A percentile compares a stretch with the other conserved stretches of the same genome.
phyloP scores from a whole-genome alignment of 2,113 vertebrate species.

The Rousettus leschenaultii region DNA sequence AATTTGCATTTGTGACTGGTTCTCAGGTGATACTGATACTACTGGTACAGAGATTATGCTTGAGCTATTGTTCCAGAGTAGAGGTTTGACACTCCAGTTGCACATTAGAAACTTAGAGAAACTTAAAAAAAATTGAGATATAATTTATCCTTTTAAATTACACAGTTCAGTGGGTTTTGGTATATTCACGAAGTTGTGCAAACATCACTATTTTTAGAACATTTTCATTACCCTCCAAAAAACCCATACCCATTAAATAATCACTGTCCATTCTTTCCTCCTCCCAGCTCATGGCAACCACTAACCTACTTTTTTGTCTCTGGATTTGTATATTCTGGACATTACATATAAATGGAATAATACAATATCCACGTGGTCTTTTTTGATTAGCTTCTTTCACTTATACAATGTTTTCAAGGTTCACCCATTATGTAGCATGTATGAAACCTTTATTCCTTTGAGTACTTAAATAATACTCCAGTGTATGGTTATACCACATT shows the following conservation, averaged over 20 bases:
- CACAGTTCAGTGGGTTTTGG: background rate
- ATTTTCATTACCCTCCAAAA: background rate
- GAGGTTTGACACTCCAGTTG: background rate
- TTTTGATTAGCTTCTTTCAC: background rate
- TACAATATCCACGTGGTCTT: background rate
- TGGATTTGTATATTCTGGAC: background rate
- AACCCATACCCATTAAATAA: background rate
- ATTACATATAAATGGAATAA: background rate
- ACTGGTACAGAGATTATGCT: background rate
- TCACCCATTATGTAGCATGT: background rate
- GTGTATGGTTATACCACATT: background rate
- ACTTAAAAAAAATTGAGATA: background rate
- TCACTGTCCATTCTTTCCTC: background rate
- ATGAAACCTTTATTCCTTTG: background rate
- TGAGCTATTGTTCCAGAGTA: background rate
- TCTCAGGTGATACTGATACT: background rate
- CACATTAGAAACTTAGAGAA: background rate
- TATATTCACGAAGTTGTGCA: background rate
- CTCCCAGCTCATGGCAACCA: background rate
- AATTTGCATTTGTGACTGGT: background rate
- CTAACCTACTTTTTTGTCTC: background rate
- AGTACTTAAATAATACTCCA: background rate
- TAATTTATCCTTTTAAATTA: background rate
- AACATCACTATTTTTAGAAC: background rate
- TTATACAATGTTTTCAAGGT: background rate